Evolutionary conservation across 2,113 vertebrate species (phyloP).

Genomic region (Lagopus leucura): DNA sequence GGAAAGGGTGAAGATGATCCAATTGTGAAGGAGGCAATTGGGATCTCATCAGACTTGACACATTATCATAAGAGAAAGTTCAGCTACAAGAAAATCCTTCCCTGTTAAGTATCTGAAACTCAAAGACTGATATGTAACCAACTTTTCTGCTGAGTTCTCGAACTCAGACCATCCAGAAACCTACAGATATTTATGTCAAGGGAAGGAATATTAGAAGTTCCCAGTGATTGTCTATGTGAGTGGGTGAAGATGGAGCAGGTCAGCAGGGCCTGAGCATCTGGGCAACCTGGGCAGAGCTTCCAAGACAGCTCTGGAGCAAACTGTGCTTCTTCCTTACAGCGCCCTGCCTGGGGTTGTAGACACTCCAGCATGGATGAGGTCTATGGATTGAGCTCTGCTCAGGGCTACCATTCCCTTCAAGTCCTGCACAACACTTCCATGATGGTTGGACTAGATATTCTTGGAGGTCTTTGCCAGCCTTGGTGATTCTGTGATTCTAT

Average conservation of each 20-base stretch:
- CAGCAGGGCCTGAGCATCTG: neutral
- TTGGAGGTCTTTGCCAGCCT: too few species aligned
- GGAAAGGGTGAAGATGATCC: neutral
- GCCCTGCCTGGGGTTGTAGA: neutral
- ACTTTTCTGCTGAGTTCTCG: fast-evolving
- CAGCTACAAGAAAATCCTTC: neutral
- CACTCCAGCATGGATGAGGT: neutral
- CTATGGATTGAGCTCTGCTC: neutral
- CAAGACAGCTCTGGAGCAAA: neutral
- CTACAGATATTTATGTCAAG: neutral
- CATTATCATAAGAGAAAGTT: neutral
- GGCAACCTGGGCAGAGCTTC: neutral
- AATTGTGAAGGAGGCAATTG: neutral
- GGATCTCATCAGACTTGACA: neutral
- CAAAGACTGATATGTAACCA: neutral
- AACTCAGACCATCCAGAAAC: neutral
- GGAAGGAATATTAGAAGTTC: neutral
- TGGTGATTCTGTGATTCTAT: too few species aligned
- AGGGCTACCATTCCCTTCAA: neutral
- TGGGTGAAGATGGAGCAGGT: neutral
- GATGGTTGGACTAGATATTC: too few species aligned
- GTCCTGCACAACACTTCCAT: neutral
- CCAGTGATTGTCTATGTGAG: fast-evolving
- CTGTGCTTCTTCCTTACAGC: neutral
- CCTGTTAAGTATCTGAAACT: neutral